phyloP scores from a whole-genome alignment of 2,888 invertebrate species.

The Melolontha melolontha region DNA sequence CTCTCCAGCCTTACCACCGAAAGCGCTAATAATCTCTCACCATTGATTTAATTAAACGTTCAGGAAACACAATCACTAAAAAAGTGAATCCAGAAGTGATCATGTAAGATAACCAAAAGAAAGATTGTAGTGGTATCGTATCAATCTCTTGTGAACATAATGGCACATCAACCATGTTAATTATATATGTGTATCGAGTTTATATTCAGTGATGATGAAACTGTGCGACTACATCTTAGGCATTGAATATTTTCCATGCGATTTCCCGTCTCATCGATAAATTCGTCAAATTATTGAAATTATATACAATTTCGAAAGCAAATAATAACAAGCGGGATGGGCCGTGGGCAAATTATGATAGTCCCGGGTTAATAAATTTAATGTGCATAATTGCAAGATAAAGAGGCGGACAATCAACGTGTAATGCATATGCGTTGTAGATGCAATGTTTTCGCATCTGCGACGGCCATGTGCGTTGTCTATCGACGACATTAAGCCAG shows the following conservation, averaged over 20 bases:
- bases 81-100: not conserved
- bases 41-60: conserved; percentile 14
- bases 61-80: conserved; percentile 10
- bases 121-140: not conserved
- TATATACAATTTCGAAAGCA: conserved; percentile 37
- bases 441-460: conserved; percentile 40
- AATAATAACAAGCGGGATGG: conserved; percentile 29
- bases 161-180: conserved; percentile 8
- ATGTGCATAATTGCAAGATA: conserved; percentile 43
- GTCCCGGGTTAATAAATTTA: conserved; percentile 41
- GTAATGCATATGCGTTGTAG: conserved; percentile 30
- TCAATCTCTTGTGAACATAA: not conserved
- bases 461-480: conserved; percentile 41
- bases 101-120: not conserved
- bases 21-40: conserved; percentile 8
- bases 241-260: conserved; percentile 14
- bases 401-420: conserved; percentile 42
- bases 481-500: not conserved
- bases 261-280: conserved; percentile 26
- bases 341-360: conserved; percentile 41
- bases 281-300: conserved; percentile 38
- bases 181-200: conserved; percentile 9
- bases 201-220: conserved; percentile 1
- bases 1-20: not conserved
- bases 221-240: conserved; percentile 14